Evolutionary conservation across 1,140 invertebrate genomes (phyloP).

Genomic region (Drosophila kurseongensis): DNA sequence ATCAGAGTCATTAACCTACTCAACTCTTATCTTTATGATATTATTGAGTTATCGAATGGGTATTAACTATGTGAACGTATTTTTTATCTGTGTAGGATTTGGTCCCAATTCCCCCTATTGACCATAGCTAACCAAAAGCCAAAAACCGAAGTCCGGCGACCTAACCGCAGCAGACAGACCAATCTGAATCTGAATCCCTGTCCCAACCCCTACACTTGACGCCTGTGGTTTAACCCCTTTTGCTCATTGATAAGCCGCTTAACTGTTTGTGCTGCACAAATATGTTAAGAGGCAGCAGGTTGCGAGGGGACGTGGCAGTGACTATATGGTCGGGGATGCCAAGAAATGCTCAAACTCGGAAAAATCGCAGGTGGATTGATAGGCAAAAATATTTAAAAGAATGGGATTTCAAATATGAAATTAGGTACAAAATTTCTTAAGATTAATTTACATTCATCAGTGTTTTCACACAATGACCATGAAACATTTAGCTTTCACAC

Average conservation of each 20-base stretch:
- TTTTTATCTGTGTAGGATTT: constrained; percentile 8
- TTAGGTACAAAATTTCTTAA: no score
- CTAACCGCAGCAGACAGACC: constrained; percentile 31
- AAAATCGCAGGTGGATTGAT: constrained; percentile 3
- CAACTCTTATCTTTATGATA: no score
- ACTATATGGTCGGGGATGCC: neutral
- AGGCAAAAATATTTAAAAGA: no score
- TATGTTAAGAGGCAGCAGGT: constrained; percentile 19
- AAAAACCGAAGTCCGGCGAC: constrained; percentile 7
- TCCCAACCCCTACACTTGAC: constrained; percentile 29
- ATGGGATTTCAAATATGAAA: neutral
- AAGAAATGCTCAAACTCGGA: no score
- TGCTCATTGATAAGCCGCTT: constrained; percentile 42
- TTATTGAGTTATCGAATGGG: no score
- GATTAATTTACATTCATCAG: no score
- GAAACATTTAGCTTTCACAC: no score
- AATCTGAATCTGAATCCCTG: constrained; percentile 1
- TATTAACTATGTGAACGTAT: no score
- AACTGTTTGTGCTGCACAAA: constrained; percentile 43
- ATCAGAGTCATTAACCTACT: no score
- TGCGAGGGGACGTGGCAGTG: constrained; percentile 11
- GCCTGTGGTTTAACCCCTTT: constrained; percentile 38
- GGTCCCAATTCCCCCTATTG: constrained; percentile 11
- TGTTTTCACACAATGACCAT: no score
- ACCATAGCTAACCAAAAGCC: constrained; percentile 7